These are phyloP conservation scores for Drosophila santomea DNA, from an alignment of 1,140 invertebrate genomes.

Conservation along the genomic window DNA sequence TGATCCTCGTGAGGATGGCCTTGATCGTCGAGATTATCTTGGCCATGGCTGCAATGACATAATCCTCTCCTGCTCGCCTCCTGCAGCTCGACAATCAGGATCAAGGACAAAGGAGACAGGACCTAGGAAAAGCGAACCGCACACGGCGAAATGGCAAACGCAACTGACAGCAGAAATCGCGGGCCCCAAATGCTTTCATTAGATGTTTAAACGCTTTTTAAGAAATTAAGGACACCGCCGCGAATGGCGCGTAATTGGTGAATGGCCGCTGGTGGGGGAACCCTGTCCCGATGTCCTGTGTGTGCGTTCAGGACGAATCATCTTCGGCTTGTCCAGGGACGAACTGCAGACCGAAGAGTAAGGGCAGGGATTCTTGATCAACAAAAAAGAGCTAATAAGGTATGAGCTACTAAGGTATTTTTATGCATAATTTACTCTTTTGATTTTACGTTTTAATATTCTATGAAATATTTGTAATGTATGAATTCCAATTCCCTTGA, in stretches of 20 bases:
- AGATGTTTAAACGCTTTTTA: slow-evolving; percentile 82
- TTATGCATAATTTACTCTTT: too few relatives aligned
- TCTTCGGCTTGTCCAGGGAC: slow-evolving; percentile 24
- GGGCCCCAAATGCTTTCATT: slow-evolving; percentile 72
- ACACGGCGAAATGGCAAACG: slow-evolving; percentile 68
- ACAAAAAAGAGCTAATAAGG: too few relatives aligned
- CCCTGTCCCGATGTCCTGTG: slow-evolving; percentile 6
- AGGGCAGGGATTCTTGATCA: neutral
- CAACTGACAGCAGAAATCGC: slow-evolving; percentile 70
- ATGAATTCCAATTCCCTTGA: too few relatives aligned
- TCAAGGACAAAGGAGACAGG: neutral
- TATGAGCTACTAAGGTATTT: too few relatives aligned
- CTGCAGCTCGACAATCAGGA: slow-evolving; percentile 2
- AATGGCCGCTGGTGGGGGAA: slow-evolving; percentile 47
- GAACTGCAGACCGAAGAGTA: neutral
- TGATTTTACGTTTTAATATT: too few relatives aligned
- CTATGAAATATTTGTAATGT: too few relatives aligned
- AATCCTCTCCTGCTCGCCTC: slow-evolving; percentile 13
- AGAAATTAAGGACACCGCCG: slow-evolving; percentile 79
- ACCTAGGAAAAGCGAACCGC: slow-evolving; percentile 49
- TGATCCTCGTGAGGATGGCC: slow-evolving; percentile 91
- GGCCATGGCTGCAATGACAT: slow-evolving; percentile 85
- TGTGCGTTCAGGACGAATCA: slow-evolving; percentile 21
- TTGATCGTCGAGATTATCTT: slow-evolving; percentile 92
- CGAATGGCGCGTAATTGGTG: slow-evolving; percentile 75